Percentiles rank a stretch among this genome's conserved stretches.
Evolutionary conservation across 2,113 vertebrate species (phyloP).

Genomic region (Muntiacus reevesi): DNA sequence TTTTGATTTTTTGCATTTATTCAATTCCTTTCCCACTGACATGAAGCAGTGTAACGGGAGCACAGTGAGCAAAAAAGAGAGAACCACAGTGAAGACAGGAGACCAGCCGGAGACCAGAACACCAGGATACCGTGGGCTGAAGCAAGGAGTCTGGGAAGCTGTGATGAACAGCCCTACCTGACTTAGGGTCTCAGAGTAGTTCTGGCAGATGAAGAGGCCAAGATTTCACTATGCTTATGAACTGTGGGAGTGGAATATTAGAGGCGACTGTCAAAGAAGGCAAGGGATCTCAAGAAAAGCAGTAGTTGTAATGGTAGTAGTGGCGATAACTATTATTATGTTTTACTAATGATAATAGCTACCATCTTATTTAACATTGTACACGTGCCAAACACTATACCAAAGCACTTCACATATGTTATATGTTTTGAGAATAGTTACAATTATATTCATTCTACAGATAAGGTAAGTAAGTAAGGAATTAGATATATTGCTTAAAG

Average conservation of each 20-base stretch:
- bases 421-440: background rate
- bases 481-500: background rate
- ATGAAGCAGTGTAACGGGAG: background rate
- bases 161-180: background rate
- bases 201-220: background rate
- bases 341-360: background rate
- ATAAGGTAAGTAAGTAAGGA: background rate
- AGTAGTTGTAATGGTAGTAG: background rate
- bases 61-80: background rate
- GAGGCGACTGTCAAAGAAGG: background rate
- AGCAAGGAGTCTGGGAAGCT: background rate
- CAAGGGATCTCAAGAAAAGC: background rate
- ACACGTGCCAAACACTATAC: background rate
- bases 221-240: background rate
- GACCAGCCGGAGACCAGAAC: background rate
- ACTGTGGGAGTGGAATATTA: background rate
- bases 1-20: background rate
- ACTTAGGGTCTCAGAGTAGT: background rate
- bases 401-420: background rate
- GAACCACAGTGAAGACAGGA: background rate
- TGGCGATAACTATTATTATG: background rate
- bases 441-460: background rate
- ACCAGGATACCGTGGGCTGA: accelerated
- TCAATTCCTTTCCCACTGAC: background rate
- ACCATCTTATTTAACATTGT: background rate